Conservation (phyloP, 2,888 invertebrate genomes). For the Dryomyza anilis region DNA sequence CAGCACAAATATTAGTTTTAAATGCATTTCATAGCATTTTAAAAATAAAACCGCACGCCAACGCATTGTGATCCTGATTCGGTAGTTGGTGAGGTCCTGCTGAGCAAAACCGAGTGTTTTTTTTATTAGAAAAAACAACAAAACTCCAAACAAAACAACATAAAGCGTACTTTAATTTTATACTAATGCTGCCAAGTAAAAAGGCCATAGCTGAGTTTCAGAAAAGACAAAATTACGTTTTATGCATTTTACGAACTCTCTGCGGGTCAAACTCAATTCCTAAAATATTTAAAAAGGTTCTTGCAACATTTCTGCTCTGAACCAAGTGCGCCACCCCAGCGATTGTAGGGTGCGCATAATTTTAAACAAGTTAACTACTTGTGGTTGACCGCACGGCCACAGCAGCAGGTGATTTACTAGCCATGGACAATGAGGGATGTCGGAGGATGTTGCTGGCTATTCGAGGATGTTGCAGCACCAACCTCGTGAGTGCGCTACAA, state of each 20-base stretch:
- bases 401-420: constrained; percentile 29
- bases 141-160: constrained; percentile 2
- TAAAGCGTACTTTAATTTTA: constrained; percentile 24
- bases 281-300: too few species aligned
- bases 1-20: neutral
- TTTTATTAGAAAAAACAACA: neutral
- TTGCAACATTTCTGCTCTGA: neutral
- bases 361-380: constrained; percentile 29
- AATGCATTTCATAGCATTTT: neutral
- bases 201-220: neutral
- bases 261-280: too few species aligned
- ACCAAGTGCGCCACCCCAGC: neutral
- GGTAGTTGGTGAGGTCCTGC: too few species aligned
- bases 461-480: too few species aligned
- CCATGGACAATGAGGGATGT: constrained; percentile 17
- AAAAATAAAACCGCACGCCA: too few species aligned
- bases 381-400: constrained; percentile 7
- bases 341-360: constrained; percentile 22
- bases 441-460: too few species aligned
- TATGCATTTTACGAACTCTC: too few species aligned
- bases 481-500: neutral
- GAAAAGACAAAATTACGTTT: too few species aligned
- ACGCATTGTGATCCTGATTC: too few species aligned
- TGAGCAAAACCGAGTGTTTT: neutral
- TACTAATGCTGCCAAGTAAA: neutral